Percentiles rank a stretch among this genome's conserved stretches.
Conservation (phyloP, 2,888 invertebrate species). For the Boloria selene region DNA sequence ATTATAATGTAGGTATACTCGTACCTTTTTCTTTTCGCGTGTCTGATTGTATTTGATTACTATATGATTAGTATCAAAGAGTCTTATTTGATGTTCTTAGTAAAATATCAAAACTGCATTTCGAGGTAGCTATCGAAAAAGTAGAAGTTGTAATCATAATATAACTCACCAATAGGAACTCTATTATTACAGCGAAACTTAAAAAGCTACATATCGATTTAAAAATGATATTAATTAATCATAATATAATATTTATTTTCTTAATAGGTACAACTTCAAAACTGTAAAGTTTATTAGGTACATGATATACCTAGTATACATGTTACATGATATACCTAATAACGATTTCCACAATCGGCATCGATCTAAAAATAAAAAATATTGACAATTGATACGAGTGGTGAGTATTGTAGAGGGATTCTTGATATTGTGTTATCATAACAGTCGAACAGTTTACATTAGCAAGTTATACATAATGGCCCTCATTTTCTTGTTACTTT, state of each 20-base stretch:
- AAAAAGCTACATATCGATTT: too few species aligned
- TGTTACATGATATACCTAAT: conserved; percentile 5
- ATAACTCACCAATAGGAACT: neutral
- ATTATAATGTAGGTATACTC: conserved; percentile 13
- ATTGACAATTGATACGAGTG: conserved; percentile 44
- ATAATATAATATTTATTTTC: neutral
- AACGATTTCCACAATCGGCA: neutral
- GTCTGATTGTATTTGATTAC: conserved; percentile 36
- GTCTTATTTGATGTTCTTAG: conserved; percentile 38
- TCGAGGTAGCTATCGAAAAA: conserved; percentile 2
- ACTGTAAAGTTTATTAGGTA: neutral
- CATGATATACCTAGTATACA: neutral
- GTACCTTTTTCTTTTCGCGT: conserved; percentile 43
- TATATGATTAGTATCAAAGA: conserved; percentile 42
- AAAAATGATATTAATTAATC: neutral
- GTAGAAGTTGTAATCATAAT: neutral
- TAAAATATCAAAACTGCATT: conserved; percentile 29
- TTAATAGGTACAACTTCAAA: too few species aligned
- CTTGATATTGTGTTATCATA: conserved; percentile 51
- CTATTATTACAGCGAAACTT: too few species aligned
- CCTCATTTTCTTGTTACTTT: conserved; percentile 61
- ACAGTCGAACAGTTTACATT: conserved; percentile 56
- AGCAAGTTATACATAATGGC: conserved; percentile 59
- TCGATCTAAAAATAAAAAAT: conserved; percentile 30
- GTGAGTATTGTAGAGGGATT: conserved; percentile 45